Evolutionary conservation across 2,113 vertebrate species (phyloP).

Genomic region (Atherinomorus stipes): DNA sequence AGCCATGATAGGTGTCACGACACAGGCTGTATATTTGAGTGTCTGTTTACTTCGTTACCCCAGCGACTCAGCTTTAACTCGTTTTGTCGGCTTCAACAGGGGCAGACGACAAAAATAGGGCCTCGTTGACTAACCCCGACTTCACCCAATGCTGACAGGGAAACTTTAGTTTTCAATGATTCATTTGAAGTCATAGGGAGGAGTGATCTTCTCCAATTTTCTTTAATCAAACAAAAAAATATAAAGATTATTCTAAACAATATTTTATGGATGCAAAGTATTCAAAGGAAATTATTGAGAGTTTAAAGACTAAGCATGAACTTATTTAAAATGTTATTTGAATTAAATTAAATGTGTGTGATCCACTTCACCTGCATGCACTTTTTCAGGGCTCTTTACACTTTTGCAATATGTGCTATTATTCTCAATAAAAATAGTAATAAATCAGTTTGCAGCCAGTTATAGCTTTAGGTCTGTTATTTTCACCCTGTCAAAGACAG

Average conservation of each 20-base stretch:
- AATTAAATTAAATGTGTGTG: neutral
- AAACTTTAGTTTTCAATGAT: conserved; percentile 44
- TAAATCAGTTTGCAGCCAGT: neutral
- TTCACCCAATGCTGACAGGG: conserved; percentile 6
- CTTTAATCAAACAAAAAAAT: conserved; percentile 34
- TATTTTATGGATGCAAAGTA: conserved; percentile 1
- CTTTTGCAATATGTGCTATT: neutral
- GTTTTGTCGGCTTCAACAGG: conserved; percentile 20
- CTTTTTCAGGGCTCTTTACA: neutral
- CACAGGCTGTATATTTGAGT: conserved; percentile 54
- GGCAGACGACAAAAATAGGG: conserved; percentile 70
- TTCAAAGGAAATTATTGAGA: neutral
- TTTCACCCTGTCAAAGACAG: neutral
- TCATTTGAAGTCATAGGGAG: conserved; percentile 12
- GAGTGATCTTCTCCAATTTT: conserved; percentile 15
- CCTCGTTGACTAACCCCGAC: neutral
- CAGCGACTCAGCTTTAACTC: conserved; percentile 36
- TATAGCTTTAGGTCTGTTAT: neutral
- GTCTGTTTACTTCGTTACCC: conserved; percentile 75
- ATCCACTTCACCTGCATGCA: neutral
- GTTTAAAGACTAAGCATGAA: neutral
- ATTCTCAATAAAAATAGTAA: neutral
- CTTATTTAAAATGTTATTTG: neutral
- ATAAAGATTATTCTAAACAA: conserved; percentile 30
- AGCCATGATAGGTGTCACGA: conserved; percentile 33